Evolutionary conservation across 2,888 invertebrate genomes (phyloP).

Genomic region (Ecliptopera silaceata): DNA sequence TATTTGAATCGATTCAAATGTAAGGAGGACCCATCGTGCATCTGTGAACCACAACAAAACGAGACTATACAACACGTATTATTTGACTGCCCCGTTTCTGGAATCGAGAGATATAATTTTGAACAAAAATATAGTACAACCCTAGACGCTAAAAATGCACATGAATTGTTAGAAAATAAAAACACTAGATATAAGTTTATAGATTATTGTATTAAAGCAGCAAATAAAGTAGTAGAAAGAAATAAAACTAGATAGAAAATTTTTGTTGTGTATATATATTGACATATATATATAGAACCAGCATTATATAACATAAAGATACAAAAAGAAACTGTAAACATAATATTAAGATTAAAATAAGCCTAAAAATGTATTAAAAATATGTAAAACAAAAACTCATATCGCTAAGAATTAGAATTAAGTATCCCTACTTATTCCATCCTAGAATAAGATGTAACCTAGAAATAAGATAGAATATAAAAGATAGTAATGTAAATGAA

Average conservation of each 20-base stretch:
- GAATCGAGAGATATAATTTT: background rate
- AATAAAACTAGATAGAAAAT: background rate
- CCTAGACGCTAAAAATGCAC: background rate
- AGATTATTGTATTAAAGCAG: background rate
- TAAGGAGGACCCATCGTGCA: slow-evolving; percentile 9
- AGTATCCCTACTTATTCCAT: no score
- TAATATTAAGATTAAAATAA: no score
- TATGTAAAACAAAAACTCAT: no score
- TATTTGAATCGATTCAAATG: slow-evolving; percentile 4
- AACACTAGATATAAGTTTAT: background rate
- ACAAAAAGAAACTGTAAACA: no score
- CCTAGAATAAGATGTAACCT: no score
- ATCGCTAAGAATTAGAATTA: no score
- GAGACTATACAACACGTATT: background rate
- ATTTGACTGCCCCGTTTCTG: background rate
- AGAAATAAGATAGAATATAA: no score
- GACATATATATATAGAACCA: no score
- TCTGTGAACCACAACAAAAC: background rate
- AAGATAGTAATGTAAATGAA: no score
- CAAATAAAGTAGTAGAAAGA: background rate
- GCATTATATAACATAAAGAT: no score
- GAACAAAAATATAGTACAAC: background rate
- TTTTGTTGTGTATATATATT: background rate
- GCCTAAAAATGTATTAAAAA: no score
- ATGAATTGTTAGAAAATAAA: background rate